Evolutionary conservation across 2,888 invertebrate species (phyloP), one percentile per base, ranked within the genome.

Genomic region (Hydropsyche betteni): DNA sequence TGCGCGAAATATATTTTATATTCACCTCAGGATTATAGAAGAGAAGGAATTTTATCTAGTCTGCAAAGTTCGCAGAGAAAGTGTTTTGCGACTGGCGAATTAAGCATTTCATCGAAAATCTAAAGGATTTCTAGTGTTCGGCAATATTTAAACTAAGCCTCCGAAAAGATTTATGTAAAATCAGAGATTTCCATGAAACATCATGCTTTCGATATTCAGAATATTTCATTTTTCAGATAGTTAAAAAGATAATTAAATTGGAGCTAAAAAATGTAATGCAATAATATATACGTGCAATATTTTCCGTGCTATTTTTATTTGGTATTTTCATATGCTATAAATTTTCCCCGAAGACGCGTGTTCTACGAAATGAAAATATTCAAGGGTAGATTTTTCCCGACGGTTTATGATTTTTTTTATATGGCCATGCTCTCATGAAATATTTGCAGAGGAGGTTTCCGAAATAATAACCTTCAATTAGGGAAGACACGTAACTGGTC

Each of bases 401-500:
- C 44, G 44, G 44, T 44, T 44, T 44, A 44, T 64, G 64, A 33
- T 10, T 64, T 36, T 34, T 33, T 61, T 61, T 61, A 14, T 53
- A 24, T 12, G 64, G 64, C 33, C 33, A 33, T 50, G 16, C 44
- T 51, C 14, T 51, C 51, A 44, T 69, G 69, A 69, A 51, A 69
- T 69, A 69, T 51, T 51, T 50, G 24, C 69, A 51, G 69, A 6
- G 69, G n/a, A 24, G 53, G 36, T 70, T 70, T 77, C 55, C 75
- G 38, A 78, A 78, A 78, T 76, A 76, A 78, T 78, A 78, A 78
- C 76, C 78, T 78, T 75, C 78, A 78, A 78, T 78, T 78, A 78
- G 74, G 68, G 71, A 76, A 76, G 78, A 76, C 76, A 75, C 55
- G 78, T 44, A 24, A 38, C 64, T 64, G 68, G 70, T 70, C 70